A percentile compares a stretch with the other conserved stretches of the same genome.
Evolutionary conservation across 2,797 vertebrate species (phyloP).

Genomic region (Spondyliosoma cantharus): DNA sequence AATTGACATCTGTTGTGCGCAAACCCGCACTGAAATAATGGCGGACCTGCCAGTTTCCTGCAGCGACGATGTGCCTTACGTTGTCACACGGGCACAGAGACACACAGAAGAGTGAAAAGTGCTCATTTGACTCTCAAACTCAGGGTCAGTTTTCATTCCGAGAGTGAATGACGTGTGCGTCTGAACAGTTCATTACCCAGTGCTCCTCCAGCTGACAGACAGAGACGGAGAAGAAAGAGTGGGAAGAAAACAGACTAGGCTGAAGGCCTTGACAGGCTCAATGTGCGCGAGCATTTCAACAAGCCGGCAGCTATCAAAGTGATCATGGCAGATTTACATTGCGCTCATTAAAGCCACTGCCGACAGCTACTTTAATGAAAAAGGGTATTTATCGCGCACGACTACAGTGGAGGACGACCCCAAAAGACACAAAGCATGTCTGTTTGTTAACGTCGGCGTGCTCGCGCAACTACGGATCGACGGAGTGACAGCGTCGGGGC

Average conservation of each 20-base stretch:
- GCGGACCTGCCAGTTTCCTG: background rate
- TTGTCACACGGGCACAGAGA: slow-evolving; percentile 2
- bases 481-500: slow-evolving; percentile 65
- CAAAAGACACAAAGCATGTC: slow-evolving; percentile 55
- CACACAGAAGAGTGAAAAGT: background rate
- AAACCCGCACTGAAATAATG: slow-evolving; percentile 1
- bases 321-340: slow-evolving; percentile 48
- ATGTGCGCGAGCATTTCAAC: slow-evolving; percentile 27
- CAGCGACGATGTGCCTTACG: slow-evolving; percentile 20
- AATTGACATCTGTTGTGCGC: slow-evolving; percentile 8
- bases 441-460: slow-evolving; percentile 71
- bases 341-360: slow-evolving; percentile 48
- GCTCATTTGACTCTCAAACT: slow-evolving; percentile 23
- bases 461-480: slow-evolving; percentile 75
- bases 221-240: slow-evolving; percentile 7
- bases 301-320: slow-evolving; percentile 33
- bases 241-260: slow-evolving; percentile 22
- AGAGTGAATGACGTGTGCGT: slow-evolving; percentile 27
- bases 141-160: slow-evolving; percentile 36
- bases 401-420: slow-evolving; percentile 30
- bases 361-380: slow-evolving; percentile 60
- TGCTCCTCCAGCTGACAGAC: slow-evolving; percentile 15
- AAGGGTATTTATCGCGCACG: slow-evolving; percentile 62
- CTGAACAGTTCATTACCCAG: slow-evolving; percentile 31
- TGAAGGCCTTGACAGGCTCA: slow-evolving; percentile 48